Base-by-base conservation (phyloP, 2,888 invertebrate species). In the Platerodrilus igneus region DNA sequence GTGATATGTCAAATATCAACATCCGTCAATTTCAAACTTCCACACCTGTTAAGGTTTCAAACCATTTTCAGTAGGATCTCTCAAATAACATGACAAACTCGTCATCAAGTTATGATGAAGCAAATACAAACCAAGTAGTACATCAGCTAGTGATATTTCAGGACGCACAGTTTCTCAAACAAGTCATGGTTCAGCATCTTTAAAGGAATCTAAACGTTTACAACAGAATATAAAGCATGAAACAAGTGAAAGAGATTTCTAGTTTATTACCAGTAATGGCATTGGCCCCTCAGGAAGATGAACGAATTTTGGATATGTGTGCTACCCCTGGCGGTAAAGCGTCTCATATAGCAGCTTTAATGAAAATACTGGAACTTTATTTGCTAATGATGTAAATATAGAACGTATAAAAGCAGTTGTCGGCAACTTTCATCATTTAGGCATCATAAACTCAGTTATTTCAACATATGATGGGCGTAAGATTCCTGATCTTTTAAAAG, bases 321-420 rank as follows among this genome's bases (percentile, higher is more conserved):
- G 83, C 96, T 0, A 99, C 99, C 0, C 99, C 99, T 0, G 99
- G 99, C 27, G 99, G 99, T 5, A 99, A 99, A 72, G 92, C 97
- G 0, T 92, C 95, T 0, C 95, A 99, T 66, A 95, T 99, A 44
- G 90, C 95, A 32, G 86, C 96, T 0, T 73, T 99, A 7, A 99
- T 99, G 97, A 94, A 94, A 97, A 97, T 64, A 96, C 96, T 0
- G 99, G 99, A 0, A 80, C 87, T 2, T 66, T 99, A 17, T 94
- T 97, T 68, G 91, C 96, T 3, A 99, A 99, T 69, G 99, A 99
- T 66, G 80, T 85, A 1, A 95, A 92, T 65, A 82, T 79, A 57
- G 91, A 93, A 9, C 76, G 97, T 50, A 78, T 86, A 18, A 91
- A 88, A 62, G 94, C 96, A 1, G 79, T 99, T 17, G 84, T 96